Evolutionary conservation across 2,113 vertebrate species (phyloP).

Genomic region (Cyanoderma ruficeps): DNA sequence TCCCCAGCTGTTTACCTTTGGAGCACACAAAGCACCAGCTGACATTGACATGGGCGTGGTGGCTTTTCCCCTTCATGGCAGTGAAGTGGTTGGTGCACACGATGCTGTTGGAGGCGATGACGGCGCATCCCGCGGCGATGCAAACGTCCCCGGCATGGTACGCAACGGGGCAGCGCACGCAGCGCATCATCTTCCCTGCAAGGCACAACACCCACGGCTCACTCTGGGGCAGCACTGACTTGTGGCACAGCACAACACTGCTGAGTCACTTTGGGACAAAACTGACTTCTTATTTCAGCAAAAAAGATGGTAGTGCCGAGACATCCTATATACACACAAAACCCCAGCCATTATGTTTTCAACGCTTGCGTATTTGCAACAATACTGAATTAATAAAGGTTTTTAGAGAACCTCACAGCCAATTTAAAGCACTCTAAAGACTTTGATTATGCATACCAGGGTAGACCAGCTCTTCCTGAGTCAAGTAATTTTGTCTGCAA

Average conservation of each 20-base stretch:
- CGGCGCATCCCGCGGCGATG: constrained; percentile 89
- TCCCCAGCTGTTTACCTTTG: constrained; percentile 81
- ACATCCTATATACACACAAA: no score
- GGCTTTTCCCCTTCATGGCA: constrained; percentile 89
- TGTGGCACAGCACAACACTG: background rate
- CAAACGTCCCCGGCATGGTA: constrained; percentile 91
- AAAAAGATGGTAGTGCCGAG: background rate
- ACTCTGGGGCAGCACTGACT: background rate
- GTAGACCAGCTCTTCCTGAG: background rate
- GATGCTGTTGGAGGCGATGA: constrained; percentile 86
- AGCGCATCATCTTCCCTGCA: constrained; percentile 91
- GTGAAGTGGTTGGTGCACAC: constrained; percentile 93
- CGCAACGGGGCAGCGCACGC: constrained; percentile 93
- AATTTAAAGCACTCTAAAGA: background rate
- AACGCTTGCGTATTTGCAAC: background rate
- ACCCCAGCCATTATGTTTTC: fast-evolving
- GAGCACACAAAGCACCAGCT: constrained; percentile 99
- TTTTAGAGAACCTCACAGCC: background rate
- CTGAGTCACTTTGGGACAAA: background rate
- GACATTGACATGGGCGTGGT: constrained; percentile 95
- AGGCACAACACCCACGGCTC: background rate
- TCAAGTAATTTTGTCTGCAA: background rate
- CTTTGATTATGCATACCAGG: background rate
- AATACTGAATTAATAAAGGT: background rate
- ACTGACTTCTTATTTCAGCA: fast-evolving